Evolutionary conservation across 1,140 invertebrate genomes (phyloP), one percentile per base, ranked within the genome.

Genomic region (Pseudomyrmex pallidus): DNA sequence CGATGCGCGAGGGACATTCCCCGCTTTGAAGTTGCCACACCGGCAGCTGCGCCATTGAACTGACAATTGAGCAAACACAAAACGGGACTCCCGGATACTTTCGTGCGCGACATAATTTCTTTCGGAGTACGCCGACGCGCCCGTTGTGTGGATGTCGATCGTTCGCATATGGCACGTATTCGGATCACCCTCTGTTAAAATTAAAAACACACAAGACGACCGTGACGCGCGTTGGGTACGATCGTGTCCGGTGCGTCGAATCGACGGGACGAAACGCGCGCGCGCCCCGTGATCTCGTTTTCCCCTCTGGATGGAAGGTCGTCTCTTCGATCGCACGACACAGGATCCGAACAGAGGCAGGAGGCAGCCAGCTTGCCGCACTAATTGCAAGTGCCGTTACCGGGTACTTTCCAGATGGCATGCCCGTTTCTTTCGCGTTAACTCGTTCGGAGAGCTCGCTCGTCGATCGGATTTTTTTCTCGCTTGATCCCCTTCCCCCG

Each of bases 351-450:
- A 62, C 64, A 68, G 66, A 59, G 67, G 63, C 52, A 48, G 52
- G 8, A 13, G 46, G 56, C 77, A 85, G 84, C 22, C 74, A 20
- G 86, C 67, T 70, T 74, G 84, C 67, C 80, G 74, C 85, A 70
- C 87, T 91, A 91, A 91, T 91, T 91, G 89, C 89, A 59, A 84
- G 86, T 85, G 85, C 89, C 89, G 85, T 91, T 91, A 91, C 90
- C 89, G 89, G n/a, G 87, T 88, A 91, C 86, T 89, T 87, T 90
- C 84, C 86, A 88, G 85, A 85, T 90, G 87, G 90, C 80, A 89
- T 90, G 77, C 82, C 77, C 82, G 88, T 89, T 88, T 88, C 83
- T 82, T 86, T 90, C 86, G 62, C 84, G 67, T 67, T 85, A 62
- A 64, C 61, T 85, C 77, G 87, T 62, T 54, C 67, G 15, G 48